Conservation (phyloP, 2,113 vertebrate species). For the Aix galericulata region DNA sequence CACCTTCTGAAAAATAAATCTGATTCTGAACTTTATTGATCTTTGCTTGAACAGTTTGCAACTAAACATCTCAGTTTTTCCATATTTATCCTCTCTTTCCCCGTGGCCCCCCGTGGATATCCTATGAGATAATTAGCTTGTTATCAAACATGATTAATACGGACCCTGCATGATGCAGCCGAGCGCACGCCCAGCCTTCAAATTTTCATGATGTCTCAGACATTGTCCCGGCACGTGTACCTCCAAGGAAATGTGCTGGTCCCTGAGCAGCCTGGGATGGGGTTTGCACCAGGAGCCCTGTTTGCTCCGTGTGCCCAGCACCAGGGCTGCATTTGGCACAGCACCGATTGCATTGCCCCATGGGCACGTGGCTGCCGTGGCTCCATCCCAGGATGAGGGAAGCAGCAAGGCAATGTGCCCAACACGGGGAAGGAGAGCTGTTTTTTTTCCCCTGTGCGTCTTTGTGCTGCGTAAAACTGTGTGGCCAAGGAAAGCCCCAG, state of each 20-base stretch:
- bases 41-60: constrained; percentile 16
- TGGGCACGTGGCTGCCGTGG: too few species aligned
- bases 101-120: not conserved
- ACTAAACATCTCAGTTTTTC: not conserved
- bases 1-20: constrained; percentile 74
- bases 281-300: too few species aligned
- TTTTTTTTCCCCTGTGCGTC: too few species aligned
- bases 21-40: constrained; percentile 66
- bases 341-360: too few species aligned
- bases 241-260: accelerated
- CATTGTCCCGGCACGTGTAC: not conserved
- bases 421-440: too few species aligned
- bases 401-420: too few species aligned
- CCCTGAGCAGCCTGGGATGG: not conserved
- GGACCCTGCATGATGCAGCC: accelerated
- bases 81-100: not conserved
- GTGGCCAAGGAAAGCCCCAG: accelerated
- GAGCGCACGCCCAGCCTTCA: not conserved
- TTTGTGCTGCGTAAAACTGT: not conserved
- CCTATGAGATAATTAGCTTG: not conserved
- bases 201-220: not conserved
- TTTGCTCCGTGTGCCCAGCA: too few species aligned
- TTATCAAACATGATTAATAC: not conserved
- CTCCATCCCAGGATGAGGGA: too few species aligned
- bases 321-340: too few species aligned